These are phyloP conservation scores for Alosa sapidissima DNA, from an alignment of 2,797 vertebrate species.

Conservation along the genomic window DNA sequence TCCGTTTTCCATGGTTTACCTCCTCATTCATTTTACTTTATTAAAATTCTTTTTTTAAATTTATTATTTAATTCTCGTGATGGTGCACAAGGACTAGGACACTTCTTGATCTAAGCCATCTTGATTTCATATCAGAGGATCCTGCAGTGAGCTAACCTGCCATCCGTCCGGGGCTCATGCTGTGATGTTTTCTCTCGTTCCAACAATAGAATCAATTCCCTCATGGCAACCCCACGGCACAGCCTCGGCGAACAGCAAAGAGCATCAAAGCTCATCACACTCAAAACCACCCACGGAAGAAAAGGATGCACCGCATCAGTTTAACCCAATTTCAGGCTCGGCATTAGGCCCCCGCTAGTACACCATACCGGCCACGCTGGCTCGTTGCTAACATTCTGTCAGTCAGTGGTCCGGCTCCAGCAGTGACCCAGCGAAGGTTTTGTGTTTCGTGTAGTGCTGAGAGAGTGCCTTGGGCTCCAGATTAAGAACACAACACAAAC, in stretches of 20 bases:
- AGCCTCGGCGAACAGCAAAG: constrained; percentile 44
- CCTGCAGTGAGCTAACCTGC: constrained; percentile 50
- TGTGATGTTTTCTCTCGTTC: constrained; percentile 49
- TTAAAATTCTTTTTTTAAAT: not conserved
- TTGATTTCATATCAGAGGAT: constrained; percentile 54
- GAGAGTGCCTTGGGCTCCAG: not conserved
- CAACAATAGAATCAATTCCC: constrained; percentile 64
- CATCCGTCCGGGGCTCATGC: constrained; percentile 39
- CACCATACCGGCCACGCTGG: not conserved
- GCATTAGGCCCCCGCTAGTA: not conserved
- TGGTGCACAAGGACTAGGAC: constrained; percentile 49
- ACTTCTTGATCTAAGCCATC: constrained; percentile 38
- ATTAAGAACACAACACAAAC: not conserved
- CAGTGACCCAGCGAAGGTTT: not conserved
- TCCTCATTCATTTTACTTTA: constrained; percentile 2
- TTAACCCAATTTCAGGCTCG: constrained; percentile 55
- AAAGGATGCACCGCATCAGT: constrained; percentile 49
- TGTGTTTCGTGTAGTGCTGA: not conserved
- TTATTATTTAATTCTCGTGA: not conserved
- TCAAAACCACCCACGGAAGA: constrained; percentile 62
- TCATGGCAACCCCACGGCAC: constrained; percentile 53
- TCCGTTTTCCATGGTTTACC: not conserved
- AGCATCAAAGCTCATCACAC: constrained; percentile 64
- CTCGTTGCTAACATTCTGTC: not conserved
- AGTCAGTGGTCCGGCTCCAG: not conserved